Evolutionary conservation across 2,113 vertebrate genomes (phyloP), one percentile per base, ranked within the genome.

Genomic region (Thamnophis sirtalis): DNA sequence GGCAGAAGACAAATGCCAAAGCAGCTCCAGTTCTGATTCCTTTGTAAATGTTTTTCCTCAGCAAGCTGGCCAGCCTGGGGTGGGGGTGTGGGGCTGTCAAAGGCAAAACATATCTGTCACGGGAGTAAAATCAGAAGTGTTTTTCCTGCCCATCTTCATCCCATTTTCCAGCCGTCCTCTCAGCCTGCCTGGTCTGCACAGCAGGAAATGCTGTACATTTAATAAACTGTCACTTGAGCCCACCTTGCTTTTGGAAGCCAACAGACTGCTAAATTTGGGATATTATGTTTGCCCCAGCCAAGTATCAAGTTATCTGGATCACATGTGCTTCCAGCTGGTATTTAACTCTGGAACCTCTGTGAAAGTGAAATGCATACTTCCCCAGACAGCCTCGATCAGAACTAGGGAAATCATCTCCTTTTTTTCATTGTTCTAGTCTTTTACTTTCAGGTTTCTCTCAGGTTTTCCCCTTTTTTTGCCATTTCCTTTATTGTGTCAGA

Each of bases 301-400:
- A 94, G 94, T 98, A 98, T 99, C 98, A 95, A 89, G 97, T 99
- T 99, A 96, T 98, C 94, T 94, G 93, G 93, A 97, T 98, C 98
- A 98, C 98, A 97, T 98, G 98, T 33, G n/a, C 93, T 54, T 95
- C 94, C 95, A 95, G 96, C 93, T 95, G 91, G 94, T 97, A 94
- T 96, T 97, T 97, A 97, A 96, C 96, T 94, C 89, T 10, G 93
- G 63, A 0, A 6, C 95, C 92, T 89, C 54, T 3, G 94, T 90
- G 92, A 86, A 92, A 94, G 33, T 0, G 92, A 92, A 94, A 33
- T 0, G 92, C 87, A 80, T 84, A 33, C 88, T 95, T 93, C 0
- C 0, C 90, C 91, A 33, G 43, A 26, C 15, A 58, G 85, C 24
- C 6, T 85, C 4, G 80, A 43, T 73, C 19, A 49, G 54, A 88